Base-by-base conservation (phyloP, 2,113 vertebrate genomes). In the Zosterops japonicus region DNA sequence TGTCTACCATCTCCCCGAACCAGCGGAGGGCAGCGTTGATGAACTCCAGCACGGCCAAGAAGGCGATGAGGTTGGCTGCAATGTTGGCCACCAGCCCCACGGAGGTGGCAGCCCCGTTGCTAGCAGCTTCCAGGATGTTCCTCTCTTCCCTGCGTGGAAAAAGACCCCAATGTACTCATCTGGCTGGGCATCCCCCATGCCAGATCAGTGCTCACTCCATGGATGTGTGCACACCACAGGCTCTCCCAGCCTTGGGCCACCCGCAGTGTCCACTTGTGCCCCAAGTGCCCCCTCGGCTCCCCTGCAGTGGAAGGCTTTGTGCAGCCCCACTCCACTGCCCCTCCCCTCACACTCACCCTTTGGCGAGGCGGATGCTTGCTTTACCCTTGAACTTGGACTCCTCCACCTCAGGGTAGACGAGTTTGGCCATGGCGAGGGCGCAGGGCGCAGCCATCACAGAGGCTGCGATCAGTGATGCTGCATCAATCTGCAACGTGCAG, bases 361-460 rank as follows among this genome's bases (percentile, higher is more conserved):
- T 63, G 59, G 78, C 70, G 6, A 90, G 69, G 89, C 76, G 95
- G 90, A 99, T 63, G 6, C 93, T 98, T 49, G 97, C 95, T 9
- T 98, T 68, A 39, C 94, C 97, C 93, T 95, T 98, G 79, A 98
- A 98, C 78, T 93, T 94, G 95, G 98, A 98, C 94, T 99, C 96
- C 87, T 99, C 98, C 47, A 98, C 98, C 95, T 99, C 99, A 0
- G 99, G 99, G 93, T 98, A 99, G 83, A 99, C 97, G 3, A 99
- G 98, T 90, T 99, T 99, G 77, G 99, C 98, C 33, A 99, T 98
- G 33, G 98, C 99, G 27, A 99, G 81, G 17, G 99, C 99, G 2
- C 99, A 99, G 1, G 99, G 99, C 0, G 99, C 99, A 6, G 99
- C 99, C 99, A 99, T 99, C 53, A 99, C 99, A 0, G 99, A 99